Conservation (phyloP, 1,140 invertebrate species). For the Leptoteleia sp. region DNA sequence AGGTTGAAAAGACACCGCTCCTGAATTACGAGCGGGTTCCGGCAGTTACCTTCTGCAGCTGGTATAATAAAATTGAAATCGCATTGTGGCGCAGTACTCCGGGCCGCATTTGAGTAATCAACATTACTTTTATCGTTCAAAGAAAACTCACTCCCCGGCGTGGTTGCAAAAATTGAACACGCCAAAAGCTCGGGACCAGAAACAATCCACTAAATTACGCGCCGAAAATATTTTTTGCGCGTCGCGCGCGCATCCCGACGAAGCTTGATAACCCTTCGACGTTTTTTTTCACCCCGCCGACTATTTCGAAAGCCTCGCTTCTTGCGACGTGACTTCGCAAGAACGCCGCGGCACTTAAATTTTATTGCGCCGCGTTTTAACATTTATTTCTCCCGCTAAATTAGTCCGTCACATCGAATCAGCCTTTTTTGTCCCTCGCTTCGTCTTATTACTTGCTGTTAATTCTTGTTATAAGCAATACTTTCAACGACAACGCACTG, state of each 20-base stretch:
- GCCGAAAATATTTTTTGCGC: constrained; percentile 54
- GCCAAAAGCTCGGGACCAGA: constrained; percentile 23
- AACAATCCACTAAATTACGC: constrained; percentile 59
- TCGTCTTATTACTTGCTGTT: constrained; percentile 24
- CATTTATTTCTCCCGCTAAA: constrained; percentile 39
- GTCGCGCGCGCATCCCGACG: constrained; percentile 7
- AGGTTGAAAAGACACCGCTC: constrained; percentile 74
- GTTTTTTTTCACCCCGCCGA: not conserved
- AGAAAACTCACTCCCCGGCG: constrained; percentile 62
- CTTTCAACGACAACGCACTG: not conserved
- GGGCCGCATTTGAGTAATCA: constrained; percentile 70
- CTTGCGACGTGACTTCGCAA: constrained; percentile 26
- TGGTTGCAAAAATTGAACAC: constrained; percentile 42
- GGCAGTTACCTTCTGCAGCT: constrained; percentile 74
- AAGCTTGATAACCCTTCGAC: constrained; percentile 33
- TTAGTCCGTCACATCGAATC: constrained; percentile 33
- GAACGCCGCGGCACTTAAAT: constrained; percentile 34
- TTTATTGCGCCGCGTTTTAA: constrained; percentile 35
- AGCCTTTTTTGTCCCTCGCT: constrained; percentile 15
- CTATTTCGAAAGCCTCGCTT: constrained; percentile 8
- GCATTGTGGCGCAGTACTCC: constrained; percentile 71
- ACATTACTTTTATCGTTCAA: constrained; percentile 73
- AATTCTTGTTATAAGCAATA: constrained; percentile 26
- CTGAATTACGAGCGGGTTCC: constrained; percentile 70
- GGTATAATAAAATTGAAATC: constrained; percentile 78